phyloP scores from a whole-genome alignment of 2,797 vertebrate genomes.

The Squalus acanthias region DNA sequence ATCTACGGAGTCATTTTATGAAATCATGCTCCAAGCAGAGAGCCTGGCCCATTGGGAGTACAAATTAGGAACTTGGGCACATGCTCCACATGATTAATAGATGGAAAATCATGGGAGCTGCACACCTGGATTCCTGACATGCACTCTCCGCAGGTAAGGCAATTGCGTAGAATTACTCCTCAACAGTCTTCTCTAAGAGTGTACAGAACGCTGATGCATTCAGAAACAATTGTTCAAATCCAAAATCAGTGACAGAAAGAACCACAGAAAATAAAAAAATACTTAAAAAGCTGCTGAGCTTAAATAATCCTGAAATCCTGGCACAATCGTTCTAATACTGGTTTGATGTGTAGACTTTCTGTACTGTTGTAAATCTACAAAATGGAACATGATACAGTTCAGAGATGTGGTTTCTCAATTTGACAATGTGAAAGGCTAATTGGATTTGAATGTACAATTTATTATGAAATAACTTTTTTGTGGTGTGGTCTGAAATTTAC shows the following conservation, averaged over 20 bases:
- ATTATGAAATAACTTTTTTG: neutral
- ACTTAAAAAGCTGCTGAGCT: neutral
- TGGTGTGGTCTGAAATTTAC: neutral
- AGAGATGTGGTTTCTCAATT: neutral
- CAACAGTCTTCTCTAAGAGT: neutral
- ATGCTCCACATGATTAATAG: neutral
- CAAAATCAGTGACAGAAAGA: neutral
- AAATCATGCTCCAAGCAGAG: neutral
- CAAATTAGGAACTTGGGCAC: neutral
- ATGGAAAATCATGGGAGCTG: neutral
- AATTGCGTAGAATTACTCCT: neutral
- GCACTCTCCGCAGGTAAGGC: too few species aligned
- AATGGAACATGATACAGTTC: neutral
- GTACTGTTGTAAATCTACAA: neutral
- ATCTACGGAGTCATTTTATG: neutral
- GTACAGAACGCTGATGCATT: neutral
- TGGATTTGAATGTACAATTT: neutral
- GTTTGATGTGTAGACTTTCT: neutral
- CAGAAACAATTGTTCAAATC: neutral
- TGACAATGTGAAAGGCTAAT: neutral
- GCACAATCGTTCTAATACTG: neutral
- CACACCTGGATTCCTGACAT: neutral
- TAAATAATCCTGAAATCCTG: neutral
- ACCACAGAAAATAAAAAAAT: neutral
- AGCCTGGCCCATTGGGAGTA: neutral